These are phyloP conservation scores for Microtus montanus DNA, from an alignment of 2,113 vertebrate genomes.

Conservation along the genomic window DNA sequence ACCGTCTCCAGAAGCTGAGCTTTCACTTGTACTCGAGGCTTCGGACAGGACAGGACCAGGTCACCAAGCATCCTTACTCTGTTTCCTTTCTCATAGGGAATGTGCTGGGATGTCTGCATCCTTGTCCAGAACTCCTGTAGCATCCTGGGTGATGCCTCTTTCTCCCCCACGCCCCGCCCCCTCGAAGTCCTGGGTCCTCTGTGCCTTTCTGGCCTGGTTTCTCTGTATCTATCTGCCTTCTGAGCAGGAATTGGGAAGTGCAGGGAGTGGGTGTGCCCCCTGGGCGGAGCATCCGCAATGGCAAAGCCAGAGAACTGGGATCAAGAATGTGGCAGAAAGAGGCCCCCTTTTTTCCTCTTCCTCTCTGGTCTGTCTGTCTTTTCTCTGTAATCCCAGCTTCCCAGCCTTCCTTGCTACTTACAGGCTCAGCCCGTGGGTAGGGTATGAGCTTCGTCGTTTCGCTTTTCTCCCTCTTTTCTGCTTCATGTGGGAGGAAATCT, in stretches of 20 bases:
- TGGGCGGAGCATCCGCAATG: neutral
- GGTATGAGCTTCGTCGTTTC: neutral
- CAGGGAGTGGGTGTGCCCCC: neutral
- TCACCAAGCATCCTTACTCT: neutral
- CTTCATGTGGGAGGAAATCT: slow-evolving; percentile 63
- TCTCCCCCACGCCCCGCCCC: accelerated
- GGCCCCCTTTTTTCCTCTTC: neutral
- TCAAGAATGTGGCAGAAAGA: neutral
- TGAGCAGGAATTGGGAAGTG: neutral
- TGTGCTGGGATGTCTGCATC: neutral
- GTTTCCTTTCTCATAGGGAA: neutral
- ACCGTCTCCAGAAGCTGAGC: too few relatives aligned
- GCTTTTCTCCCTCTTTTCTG: slow-evolving; percentile 9
- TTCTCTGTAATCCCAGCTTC: neutral
- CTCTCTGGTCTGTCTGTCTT: neutral
- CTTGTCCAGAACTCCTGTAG: neutral
- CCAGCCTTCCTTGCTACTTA: neutral
- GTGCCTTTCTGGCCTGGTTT: neutral
- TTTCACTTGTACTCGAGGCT: too few relatives aligned
- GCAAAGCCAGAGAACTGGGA: neutral
- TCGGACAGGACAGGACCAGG: too few relatives aligned
- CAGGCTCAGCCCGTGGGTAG: neutral
- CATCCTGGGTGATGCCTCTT: neutral
- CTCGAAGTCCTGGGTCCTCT: neutral
- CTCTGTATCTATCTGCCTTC: neutral